Percentiles rank a stretch among this genome's conserved stretches.
Conservation (phyloP, 2,888 invertebrate genomes). For the Lysandra coridon region DNA sequence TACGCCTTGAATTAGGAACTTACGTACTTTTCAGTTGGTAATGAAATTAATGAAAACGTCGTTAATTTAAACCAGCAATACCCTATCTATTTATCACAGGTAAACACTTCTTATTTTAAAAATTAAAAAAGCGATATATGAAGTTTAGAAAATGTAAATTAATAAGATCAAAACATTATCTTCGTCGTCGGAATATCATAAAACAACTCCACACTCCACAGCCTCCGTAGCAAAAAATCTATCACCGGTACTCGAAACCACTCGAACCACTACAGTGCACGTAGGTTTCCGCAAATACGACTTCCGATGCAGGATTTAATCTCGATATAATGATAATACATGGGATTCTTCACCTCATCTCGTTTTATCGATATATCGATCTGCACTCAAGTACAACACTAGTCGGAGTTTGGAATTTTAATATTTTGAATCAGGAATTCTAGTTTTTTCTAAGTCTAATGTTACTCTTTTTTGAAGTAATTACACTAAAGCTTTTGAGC, state of each 20-base stretch:
- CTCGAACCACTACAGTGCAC: conserved; percentile 22
- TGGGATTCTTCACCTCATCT: conserved; percentile 22
- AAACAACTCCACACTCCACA: neutral
- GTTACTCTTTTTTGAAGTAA: neutral
- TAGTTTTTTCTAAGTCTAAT: neutral
- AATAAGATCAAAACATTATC: neutral
- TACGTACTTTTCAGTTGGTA: too few relatives aligned
- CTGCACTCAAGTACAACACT: conserved; percentile 8
- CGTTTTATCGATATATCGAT: conserved; percentile 1
- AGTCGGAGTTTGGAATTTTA: neutral
- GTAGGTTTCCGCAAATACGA: conserved; percentile 19
- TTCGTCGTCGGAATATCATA: neutral
- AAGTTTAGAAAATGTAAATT: neutral
- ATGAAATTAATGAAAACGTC: too few relatives aligned
- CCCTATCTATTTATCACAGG: too few relatives aligned
- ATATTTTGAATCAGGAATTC: neutral
- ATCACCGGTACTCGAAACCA: conserved; percentile 15
- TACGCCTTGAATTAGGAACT: too few relatives aligned
- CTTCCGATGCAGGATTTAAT: conserved; percentile 25
- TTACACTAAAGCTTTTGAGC: neutral
- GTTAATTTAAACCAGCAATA: too few relatives aligned
- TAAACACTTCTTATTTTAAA: neutral
- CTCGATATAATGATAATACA: conserved; percentile 25
- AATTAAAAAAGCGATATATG: too few relatives aligned
- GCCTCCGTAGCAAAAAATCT: conserved; percentile 9